Conservation (phyloP, 30 jellyfish, hydroid and myxozoan genomes). For the Aurelia aurita complex sp. Pacific region DNA sequence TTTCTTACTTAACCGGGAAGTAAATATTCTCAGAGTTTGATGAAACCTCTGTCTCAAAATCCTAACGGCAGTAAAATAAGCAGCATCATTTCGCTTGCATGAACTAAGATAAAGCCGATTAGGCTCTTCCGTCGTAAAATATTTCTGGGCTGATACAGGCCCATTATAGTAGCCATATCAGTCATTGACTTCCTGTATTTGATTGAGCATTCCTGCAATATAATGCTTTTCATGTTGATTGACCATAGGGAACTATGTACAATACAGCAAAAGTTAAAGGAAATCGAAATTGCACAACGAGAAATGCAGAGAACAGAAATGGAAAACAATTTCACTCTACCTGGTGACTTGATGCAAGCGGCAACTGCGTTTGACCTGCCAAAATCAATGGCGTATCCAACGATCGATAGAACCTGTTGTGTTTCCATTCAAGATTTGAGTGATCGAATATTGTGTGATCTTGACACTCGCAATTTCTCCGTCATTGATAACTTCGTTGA, state of each 20-base stretch:
- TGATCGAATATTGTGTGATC: conserved; percentile 22
- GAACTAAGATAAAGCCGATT: no score
- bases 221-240: not conserved
- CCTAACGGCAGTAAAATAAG: no score
- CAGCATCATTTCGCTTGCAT: no score
- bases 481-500: conserved; percentile 54
- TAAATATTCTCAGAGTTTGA: no score
- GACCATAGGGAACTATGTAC: conserved; percentile 22
- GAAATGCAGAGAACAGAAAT: conserved; percentile 22
- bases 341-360: not conserved
- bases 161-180: no score
- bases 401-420: conserved; percentile 10
- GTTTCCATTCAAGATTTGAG: conserved; percentile 42
- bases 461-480: conserved; percentile 23
- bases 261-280: conserved; percentile 35
- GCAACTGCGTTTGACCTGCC: conserved; percentile 1
- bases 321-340: not conserved
- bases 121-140: no score
- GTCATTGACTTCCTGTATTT: no score
- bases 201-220: no score
- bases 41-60: no score
- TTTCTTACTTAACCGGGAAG: no score
- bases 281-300: conserved; percentile 8
- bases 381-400: not conserved
- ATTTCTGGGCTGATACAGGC: no score